These are phyloP conservation scores for Mus musculus DNA, from an alignment of 2,113 vertebrate species.

Conservation along the genomic window DNA sequence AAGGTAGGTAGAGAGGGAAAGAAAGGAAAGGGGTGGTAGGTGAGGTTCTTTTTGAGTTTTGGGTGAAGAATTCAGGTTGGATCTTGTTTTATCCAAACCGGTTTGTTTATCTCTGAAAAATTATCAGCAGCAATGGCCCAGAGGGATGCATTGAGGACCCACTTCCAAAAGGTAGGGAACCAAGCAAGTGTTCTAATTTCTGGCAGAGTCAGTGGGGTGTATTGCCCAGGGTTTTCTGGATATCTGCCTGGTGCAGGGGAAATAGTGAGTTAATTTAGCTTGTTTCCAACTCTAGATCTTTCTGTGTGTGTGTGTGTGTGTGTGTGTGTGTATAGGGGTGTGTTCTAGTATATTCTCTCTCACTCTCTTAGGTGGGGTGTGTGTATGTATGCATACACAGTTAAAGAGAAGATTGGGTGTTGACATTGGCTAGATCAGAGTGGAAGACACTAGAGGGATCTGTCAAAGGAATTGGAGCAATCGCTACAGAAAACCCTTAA, in stretches of 20 bases:
- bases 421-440: not conserved
- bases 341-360: not conserved
- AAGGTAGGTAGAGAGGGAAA: not conserved
- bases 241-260: slow-evolving; percentile 53
- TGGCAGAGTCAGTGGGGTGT: slow-evolving; percentile 31
- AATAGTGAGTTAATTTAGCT: not conserved
- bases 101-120: slow-evolving; percentile 74
- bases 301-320: not conserved
- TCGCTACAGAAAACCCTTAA: not conserved
- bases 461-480: not conserved
- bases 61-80: slow-evolving; percentile 76
- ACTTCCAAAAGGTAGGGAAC: slow-evolving; percentile 63
- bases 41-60: slow-evolving; percentile 61
- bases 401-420: not conserved
- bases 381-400: not conserved
- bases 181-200: slow-evolving; percentile 59
- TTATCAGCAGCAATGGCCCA: slow-evolving; percentile 73
- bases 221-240: slow-evolving; percentile 69
- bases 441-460: not conserved
- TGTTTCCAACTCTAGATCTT: not conserved
- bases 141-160: slow-evolving; percentile 21
- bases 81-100: slow-evolving; percentile 71
- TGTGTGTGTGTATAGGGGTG: not conserved
- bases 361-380: not conserved
- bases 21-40: not conserved